Base-by-base conservation (phyloP, 2,888 invertebrate species). In the Melanargia galathea region DNA sequence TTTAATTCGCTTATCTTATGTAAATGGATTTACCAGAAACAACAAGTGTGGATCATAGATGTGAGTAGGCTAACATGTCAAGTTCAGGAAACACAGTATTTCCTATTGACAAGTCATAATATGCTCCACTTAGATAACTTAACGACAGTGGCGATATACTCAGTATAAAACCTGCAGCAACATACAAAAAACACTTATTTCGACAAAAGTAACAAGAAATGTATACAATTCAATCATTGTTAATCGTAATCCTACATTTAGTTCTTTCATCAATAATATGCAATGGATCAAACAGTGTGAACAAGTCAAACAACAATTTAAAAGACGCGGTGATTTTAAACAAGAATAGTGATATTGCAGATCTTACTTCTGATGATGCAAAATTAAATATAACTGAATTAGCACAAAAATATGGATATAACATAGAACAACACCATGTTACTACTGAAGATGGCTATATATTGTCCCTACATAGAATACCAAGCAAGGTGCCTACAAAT, bases 381-480 rank as follows among this genome's bases (percentile, higher is more conserved):
- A 67, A 67, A 57, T 66, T 85, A 16, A 81, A 78, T 60, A 83
- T 86, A 13, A 72, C 71, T 0, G 68, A 83, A 63, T 59, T 88
- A 16, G 75, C 72, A 0, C 52, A 10, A 1, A 83, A 84, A 71
- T 78, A 86, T 68, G 75, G 78, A 54, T 86, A 84, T 60, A 57
- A 66, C 3, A 67, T 86, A 0, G 83, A 87, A 72, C 76, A 79
- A 20, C 86, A 90, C 60, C 70, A 58, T 1, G 82, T 86, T 0
- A 66, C 60, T 0, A 87, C 90, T 0, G 75, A 81, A 66, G 90
- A 89, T 60, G 83, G 81, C 1, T 89, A 87, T 63, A 73, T 84
- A 30, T 67, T 90, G 51, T 78, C 74, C 4, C 40, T 90, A 16
- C 83, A 88, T 64, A 77, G 89, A 67, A 78, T 90, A 33, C 75